Conservation (phyloP, 2,113 vertebrate species). For the Dasypus novemcinctus region DNA sequence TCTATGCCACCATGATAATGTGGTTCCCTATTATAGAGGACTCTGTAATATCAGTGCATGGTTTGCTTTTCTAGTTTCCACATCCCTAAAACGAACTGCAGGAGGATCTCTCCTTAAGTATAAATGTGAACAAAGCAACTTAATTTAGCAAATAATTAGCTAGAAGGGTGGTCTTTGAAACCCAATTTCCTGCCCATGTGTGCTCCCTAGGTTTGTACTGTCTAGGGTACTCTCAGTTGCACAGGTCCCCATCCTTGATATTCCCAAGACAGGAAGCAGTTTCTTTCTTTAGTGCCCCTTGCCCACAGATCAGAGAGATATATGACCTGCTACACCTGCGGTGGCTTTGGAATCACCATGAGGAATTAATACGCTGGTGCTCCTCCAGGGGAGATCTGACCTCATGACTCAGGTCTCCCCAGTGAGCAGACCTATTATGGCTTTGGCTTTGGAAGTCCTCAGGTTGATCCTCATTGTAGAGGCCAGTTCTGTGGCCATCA, state of each 20-base stretch:
- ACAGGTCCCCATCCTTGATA: not conserved
- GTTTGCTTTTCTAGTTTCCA: constrained; percentile 32
- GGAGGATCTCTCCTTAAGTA: constrained; percentile 23
- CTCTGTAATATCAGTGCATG: constrained; percentile 13
- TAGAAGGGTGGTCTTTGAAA: not conserved
- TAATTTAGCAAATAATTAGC: not conserved
- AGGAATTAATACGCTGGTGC: not conserved
- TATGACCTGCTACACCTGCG: not conserved
- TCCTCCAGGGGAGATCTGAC: not conserved
- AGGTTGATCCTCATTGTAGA: not conserved
- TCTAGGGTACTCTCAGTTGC: not conserved
- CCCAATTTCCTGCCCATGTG: not conserved
- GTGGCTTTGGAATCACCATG: not conserved
- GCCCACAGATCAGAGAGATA: not conserved
- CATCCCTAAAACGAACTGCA: not conserved
- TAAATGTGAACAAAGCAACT: constrained; percentile 31
- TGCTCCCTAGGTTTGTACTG: not conserved
- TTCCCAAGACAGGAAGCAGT: not conserved
- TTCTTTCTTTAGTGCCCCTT: not conserved
- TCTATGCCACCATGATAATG: constrained; percentile 26
- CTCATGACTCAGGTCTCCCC: not conserved
- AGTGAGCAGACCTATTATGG: not conserved
- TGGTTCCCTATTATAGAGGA: not conserved
- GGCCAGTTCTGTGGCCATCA: not conserved
- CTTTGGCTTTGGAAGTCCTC: not conserved